These are phyloP conservation scores for Pangasianodon hypophthalmus DNA, from an alignment of 2,113 vertebrate genomes.

Conservation along the genomic window DNA sequence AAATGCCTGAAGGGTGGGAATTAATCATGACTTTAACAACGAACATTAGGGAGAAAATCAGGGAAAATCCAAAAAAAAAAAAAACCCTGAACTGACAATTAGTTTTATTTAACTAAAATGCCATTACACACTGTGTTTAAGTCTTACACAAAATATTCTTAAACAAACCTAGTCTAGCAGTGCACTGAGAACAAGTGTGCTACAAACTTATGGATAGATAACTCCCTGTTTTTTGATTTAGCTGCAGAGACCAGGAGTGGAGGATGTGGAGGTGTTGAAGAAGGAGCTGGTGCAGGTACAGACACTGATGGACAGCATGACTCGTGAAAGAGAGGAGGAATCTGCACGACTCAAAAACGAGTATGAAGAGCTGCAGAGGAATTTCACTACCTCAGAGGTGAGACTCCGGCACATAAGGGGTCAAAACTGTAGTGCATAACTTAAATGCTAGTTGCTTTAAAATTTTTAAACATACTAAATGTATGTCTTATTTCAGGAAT, in stretches of 20 bases:
- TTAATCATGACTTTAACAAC: neutral
- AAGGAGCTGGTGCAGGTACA: constrained; percentile 96
- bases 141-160: neutral
- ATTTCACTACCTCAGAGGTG: constrained; percentile 88
- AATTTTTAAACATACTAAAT: neutral
- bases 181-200: neutral
- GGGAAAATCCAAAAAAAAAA: no score
- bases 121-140: neutral
- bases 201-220: neutral
- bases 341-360: constrained; percentile 87
- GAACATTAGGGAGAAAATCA: neutral
- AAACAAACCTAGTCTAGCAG: neutral
- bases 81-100: neutral
- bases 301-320: constrained; percentile 94
- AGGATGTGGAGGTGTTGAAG: constrained; percentile 94
- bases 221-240: constrained; percentile 61
- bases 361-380: constrained; percentile 83
- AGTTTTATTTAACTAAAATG: neutral
- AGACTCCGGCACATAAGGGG: neutral
- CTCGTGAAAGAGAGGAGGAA: constrained; percentile 88
- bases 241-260: constrained; percentile 94
- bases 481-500: neutral
- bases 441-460: neutral
- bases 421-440: neutral
- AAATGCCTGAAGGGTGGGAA: neutral